Base-by-base conservation (phyloP, 1,140 invertebrate genomes). In the Bombus sibiricus region DNA sequence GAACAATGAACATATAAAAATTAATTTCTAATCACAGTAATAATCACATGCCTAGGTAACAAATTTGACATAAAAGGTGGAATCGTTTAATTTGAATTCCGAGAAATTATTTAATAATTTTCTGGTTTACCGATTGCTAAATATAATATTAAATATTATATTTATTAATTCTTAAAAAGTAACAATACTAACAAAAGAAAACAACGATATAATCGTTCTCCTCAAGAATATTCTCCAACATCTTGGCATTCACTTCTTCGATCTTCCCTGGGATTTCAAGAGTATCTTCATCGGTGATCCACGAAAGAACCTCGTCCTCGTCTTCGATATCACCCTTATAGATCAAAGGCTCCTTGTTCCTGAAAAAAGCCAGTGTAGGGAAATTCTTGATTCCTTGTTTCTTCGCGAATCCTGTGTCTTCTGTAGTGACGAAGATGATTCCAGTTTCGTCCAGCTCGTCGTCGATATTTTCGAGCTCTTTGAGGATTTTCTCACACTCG, bases 371-470 rank as follows among this genome's bases (percentile, higher is more conserved):
- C 47, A 99, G 95, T 62, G 97, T 96, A 41, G 98, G 98, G 95
- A 98, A 98, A 86, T 95, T 96, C 91, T 97, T 98, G 89, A 99
- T 97, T 87, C 97, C 97, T 90, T 98, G 96, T 94, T 98, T 98
- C 94, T 98, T 98, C 1, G 98, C 98, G 72, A 98, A 94, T 3
- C 94, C 93, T 5, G 96, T 96, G 93, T 99, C 98, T 95, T 98
- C 98, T 2, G 98, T 99, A 43, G 98, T 99, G 0, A 99, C 98
- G 94, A 99, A 99, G 81, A 98, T 97, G 86, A 99, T 99, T 75
- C 98, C 98, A 87, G 97, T 97, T 95, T 98, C 98, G 93, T 99
- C 98, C 5, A 98, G 95, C 93, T 99, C 98, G 93, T 99, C 98
- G 92, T 99, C 98, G 88, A 99, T 98, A 89, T 98, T 98, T 93